These are phyloP conservation scores for Lobophora halterata DNA, from an alignment of 2,888 invertebrate species.

Conservation along the genomic window DNA sequence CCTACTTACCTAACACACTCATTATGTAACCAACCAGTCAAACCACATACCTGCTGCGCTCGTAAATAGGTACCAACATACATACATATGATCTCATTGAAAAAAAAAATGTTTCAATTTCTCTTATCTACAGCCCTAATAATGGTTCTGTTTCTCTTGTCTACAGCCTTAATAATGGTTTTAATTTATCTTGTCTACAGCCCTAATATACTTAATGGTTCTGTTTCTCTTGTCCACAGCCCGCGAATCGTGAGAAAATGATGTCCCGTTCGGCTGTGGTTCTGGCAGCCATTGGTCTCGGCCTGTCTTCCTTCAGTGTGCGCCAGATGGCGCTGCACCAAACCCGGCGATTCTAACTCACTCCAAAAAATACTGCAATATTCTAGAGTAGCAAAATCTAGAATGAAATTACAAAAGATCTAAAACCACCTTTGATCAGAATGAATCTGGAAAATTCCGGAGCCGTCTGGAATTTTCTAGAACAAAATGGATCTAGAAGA, in stretches of 20 bases:
- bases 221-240: slow-evolving; percentile 53
- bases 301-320: slow-evolving; percentile 82
- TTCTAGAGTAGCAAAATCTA: slow-evolving; percentile 29
- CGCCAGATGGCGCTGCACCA: slow-evolving; percentile 81
- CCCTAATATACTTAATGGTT: not conserved
- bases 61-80: too few relatives aligned
- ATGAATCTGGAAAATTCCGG: not conserved
- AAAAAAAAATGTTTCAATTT: too few relatives aligned
- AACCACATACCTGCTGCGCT: too few relatives aligned
- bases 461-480: not conserved
- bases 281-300: slow-evolving; percentile 80
- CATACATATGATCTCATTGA: too few relatives aligned
- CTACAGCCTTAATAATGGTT: too few relatives aligned
- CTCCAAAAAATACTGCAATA: not conserved
- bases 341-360: slow-evolving; percentile 62
- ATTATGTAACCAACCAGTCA: too few relatives aligned
- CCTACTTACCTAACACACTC: too few relatives aligned
- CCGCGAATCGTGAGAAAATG: slow-evolving; percentile 77
- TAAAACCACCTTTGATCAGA: not conserved
- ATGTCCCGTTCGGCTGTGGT: slow-evolving; percentile 80
- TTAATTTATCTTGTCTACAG: too few relatives aligned
- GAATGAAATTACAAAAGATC: slow-evolving; percentile 19
- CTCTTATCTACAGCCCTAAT: too few relatives aligned
- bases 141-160: too few relatives aligned
- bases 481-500: too few relatives aligned